Evolutionary conservation across 2,113 vertebrate genomes (phyloP).

Genomic region (pig (Sus scrofa)): DNA sequence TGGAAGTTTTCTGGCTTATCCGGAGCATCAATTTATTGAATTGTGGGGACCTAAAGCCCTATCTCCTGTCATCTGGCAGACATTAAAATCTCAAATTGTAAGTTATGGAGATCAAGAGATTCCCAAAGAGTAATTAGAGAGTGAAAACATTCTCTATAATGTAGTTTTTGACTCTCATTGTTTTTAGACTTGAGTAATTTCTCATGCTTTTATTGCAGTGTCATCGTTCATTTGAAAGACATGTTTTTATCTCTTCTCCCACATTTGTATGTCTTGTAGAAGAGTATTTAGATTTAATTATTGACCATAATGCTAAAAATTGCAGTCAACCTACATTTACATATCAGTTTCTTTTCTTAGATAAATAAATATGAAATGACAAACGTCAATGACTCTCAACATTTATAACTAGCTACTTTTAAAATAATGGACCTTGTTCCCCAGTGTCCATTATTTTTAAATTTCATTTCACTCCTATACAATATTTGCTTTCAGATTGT

Average conservation of each 20-base stretch:
- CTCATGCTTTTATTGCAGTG: neutral
- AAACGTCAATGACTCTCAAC: neutral
- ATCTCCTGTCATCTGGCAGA: neutral
- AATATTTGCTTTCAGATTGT: neutral
- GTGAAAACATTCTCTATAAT: neutral
- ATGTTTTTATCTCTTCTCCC: neutral
- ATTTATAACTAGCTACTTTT: neutral
- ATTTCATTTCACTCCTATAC: neutral
- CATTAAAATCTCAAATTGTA: neutral
- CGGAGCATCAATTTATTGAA: neutral
- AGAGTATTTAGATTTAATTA: neutral
- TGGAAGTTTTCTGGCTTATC: neutral
- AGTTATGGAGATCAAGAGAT: neutral
- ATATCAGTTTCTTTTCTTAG: neutral
- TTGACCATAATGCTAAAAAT: neutral
- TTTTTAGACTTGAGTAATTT: neutral
- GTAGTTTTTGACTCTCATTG: neutral
- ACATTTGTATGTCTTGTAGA: neutral
- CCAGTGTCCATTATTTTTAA: neutral
- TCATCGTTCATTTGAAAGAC: neutral
- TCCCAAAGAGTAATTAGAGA: neutral
- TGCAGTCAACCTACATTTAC: neutral
- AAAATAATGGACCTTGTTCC: neutral
- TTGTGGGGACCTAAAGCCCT: neutral
- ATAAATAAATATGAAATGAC: neutral